Evolutionary conservation across 1,140 invertebrate genomes (phyloP).

Genomic region (Paramacrobiotus metropolitanus): DNA sequence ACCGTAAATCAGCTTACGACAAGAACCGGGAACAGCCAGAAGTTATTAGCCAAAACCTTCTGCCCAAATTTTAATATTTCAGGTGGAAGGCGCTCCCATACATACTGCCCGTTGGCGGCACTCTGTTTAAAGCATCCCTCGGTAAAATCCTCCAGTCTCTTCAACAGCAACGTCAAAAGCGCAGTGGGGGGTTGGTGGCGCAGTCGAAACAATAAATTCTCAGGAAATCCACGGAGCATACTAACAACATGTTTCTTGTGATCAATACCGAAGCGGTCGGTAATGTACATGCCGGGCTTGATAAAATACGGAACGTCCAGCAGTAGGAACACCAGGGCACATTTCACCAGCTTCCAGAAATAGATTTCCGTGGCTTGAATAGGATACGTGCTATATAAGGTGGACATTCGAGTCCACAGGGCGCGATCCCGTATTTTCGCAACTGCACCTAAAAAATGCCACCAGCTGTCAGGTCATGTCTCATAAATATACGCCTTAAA

Average conservation of each 20-base stretch:
- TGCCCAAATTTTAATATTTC: slow-evolving; percentile 18
- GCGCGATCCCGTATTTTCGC: slow-evolving; percentile 18
- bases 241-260: slow-evolving; percentile 16
- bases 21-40: slow-evolving; percentile 24
- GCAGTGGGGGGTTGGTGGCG: slow-evolving; percentile 20
- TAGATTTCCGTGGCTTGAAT: slow-evolving; percentile 17
- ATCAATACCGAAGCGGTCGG: slow-evolving; percentile 16
- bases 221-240: slow-evolving; percentile 21
- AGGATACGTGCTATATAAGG: slow-evolving; percentile 14
- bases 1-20: slow-evolving; percentile 20
- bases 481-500: too few species aligned
- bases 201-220: slow-evolving; percentile 17
- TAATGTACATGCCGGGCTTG: slow-evolving; percentile 14
- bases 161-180: slow-evolving; percentile 17
- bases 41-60: slow-evolving; percentile 18
- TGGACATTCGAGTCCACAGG: slow-evolving; percentile 17
- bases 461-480: too few species aligned
- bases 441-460: too few species aligned
- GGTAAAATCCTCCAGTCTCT: slow-evolving; percentile 15
- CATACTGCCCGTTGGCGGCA: slow-evolving; percentile 20
- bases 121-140: slow-evolving; percentile 13
- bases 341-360: slow-evolving; percentile 21
- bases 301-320: slow-evolving; percentile 17
- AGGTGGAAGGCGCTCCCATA: slow-evolving; percentile 15
- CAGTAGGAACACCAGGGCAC: slow-evolving; percentile 15